Evolutionary conservation across 92 coral and sea anemone genomes (phyloP).

Genomic region (Parazoanthus darwini): DNA sequence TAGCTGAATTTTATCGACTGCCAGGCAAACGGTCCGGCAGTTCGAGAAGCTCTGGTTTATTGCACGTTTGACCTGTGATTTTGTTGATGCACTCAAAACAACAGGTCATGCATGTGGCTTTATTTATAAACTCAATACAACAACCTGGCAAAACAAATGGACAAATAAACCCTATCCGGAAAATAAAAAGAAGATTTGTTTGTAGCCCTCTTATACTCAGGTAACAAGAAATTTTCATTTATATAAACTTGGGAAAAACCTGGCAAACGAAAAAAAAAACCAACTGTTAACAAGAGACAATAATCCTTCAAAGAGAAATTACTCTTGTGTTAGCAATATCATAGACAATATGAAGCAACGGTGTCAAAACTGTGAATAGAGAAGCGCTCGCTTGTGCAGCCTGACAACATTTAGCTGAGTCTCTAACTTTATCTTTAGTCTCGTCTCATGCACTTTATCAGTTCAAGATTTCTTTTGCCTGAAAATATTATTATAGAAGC

Average conservation of each 20-base stretch:
- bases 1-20: conserved; percentile 6
- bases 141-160: conserved; percentile 57
- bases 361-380: neutral
- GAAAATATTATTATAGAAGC: neutral
- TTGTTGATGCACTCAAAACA: conserved; percentile 38
- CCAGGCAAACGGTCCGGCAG: conserved; percentile 17
- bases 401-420: neutral
- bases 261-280: neutral
- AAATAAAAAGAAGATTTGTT: conserved; percentile 3
- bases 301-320: neutral
- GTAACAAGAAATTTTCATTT: neutral
- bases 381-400: neutral
- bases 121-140: conserved; percentile 55
- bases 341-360: neutral
- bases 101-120: conserved; percentile 68
- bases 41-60: conserved; percentile 37
- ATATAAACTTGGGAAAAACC: neutral
- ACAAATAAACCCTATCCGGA: conserved; percentile 40
- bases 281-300: neutral
- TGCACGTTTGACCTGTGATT: conserved; percentile 31
- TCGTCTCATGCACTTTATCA: too few relatives aligned
- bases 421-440: neutral
- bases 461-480: too few relatives aligned
- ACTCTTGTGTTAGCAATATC: neutral
- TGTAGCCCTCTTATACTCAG: neutral